Conservation (phyloP, 1,140 invertebrate genomes). For the Lordiphosa mommai region DNA sequence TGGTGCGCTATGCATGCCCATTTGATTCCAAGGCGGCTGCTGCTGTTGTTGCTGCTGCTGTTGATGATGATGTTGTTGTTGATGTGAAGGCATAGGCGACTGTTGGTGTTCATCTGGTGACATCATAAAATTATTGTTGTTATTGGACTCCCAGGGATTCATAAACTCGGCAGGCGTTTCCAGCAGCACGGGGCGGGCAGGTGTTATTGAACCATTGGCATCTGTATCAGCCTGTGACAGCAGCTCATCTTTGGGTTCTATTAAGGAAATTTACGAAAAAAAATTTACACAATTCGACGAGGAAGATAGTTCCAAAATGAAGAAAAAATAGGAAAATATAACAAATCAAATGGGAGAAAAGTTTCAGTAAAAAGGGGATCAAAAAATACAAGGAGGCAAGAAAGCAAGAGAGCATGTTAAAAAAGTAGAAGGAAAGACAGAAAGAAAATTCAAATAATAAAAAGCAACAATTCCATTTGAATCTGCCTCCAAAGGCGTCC, state of each 20-base stretch:
- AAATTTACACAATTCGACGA: constrained; percentile 6
- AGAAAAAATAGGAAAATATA: no score
- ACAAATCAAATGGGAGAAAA: background rate
- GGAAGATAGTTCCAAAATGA: background rate
- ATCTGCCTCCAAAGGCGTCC: no score
- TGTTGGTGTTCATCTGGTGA: constrained; percentile 36
- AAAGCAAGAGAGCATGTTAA: background rate
- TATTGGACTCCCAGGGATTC: constrained; percentile 56
- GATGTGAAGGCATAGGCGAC: background rate
- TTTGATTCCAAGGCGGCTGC: constrained; percentile 60
- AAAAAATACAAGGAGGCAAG: no score
- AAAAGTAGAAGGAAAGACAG: background rate
- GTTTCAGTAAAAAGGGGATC: background rate
- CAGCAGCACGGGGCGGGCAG: constrained; percentile 56
- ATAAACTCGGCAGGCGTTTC: constrained; percentile 68
- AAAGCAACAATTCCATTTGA: background rate
- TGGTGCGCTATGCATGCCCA: constrained; percentile 55
- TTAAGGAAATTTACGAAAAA: background rate
- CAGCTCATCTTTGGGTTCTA: constrained; percentile 45
- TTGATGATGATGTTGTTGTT: constrained; percentile 16
- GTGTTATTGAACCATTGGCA: constrained; percentile 33
- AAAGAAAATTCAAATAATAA: background rate
- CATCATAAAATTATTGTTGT: constrained; percentile 50
- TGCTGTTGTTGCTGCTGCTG: constrained; percentile 33
- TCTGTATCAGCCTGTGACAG: constrained; percentile 24